Conservation (phyloP, 2,797 vertebrate genomes). For the Melanotaenia parkinsoni region DNA sequence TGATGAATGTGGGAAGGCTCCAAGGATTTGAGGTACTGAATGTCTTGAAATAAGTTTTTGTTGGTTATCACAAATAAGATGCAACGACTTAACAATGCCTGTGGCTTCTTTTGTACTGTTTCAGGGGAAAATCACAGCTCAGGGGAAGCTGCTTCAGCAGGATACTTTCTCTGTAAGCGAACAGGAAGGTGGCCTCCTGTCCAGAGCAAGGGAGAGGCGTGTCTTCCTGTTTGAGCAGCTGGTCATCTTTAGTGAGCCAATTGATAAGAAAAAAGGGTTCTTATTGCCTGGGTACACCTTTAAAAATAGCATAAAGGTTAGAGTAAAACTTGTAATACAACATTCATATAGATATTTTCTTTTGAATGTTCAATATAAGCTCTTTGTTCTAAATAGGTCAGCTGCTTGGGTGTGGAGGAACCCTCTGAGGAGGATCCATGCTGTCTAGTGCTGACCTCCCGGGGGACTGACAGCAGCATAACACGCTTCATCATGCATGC, state of each 20-base stretch:
- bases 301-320: conserved; percentile 92
- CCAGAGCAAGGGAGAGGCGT: conserved; percentile 86
- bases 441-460: conserved; percentile 87
- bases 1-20: conserved; percentile 92
- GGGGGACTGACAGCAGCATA: conserved; percentile 83
- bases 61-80: not conserved
- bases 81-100: conserved; percentile 9
- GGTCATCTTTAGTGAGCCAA: conserved; percentile 92
- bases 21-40: conserved; percentile 91
- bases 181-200: conserved; percentile 83
- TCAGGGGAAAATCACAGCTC: conserved; percentile 91
- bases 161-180: conserved; percentile 89
- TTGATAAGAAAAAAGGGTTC: conserved; percentile 89
- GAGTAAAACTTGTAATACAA: not conserved
- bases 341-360: not conserved
- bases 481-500: conserved; percentile 86
- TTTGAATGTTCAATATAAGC: not conserved
- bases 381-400: conserved; percentile 79
- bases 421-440: conserved; percentile 81
- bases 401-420: conserved; percentile 89
- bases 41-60: not conserved
- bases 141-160: conserved; percentile 92
- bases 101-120: conserved; percentile 5
- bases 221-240: conserved; percentile 94
- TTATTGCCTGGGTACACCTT: conserved; percentile 88